Conservation (phyloP, 2,888 invertebrate genomes). For the Ochropleura plecta region DNA sequence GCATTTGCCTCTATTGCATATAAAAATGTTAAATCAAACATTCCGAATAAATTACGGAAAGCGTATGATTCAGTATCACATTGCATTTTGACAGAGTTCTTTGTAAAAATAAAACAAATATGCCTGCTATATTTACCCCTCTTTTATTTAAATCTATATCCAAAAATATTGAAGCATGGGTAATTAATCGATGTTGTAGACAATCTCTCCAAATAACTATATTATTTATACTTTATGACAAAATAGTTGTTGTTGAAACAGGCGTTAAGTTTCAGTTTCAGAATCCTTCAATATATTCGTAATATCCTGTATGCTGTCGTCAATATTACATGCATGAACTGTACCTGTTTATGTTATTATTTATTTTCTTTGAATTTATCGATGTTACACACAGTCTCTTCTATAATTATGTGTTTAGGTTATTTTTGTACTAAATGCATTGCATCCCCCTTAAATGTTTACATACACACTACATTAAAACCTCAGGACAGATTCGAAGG, state of each 20-base stretch:
- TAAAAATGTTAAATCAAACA: not conserved
- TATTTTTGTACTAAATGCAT: slow-evolving; percentile 50
- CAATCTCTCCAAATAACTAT: slow-evolving; percentile 41
- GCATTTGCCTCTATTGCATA: not conserved
- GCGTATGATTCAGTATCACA: slow-evolving; percentile 65
- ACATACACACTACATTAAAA: slow-evolving; percentile 16
- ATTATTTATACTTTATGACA: slow-evolving; percentile 46
- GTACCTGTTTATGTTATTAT: slow-evolving; percentile 32
- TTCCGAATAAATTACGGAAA: not conserved
- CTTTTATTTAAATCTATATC: slow-evolving; percentile 34
- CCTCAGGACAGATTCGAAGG: slow-evolving; percentile 30
- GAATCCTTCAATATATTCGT: slow-evolving; percentile 34
- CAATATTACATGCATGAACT: slow-evolving; percentile 53
- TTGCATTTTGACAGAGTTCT: slow-evolving; percentile 52
- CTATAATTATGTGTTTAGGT: slow-evolving; percentile 31
- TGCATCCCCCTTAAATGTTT: slow-evolving; percentile 57
- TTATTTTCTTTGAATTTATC: slow-evolving; percentile 25
- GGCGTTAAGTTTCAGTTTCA: slow-evolving; percentile 32
- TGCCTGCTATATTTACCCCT: slow-evolving; percentile 46
- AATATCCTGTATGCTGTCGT: slow-evolving; percentile 49
- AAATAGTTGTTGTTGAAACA: slow-evolving; percentile 45
- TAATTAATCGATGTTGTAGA: slow-evolving; percentile 57
- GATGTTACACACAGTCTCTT: slow-evolving; percentile 20
- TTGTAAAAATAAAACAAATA: slow-evolving; percentile 32
- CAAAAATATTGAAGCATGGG: slow-evolving; percentile 57